Percentiles rank a stretch among this genome's conserved stretches.
Conservation (phyloP, 2,888 invertebrate species). For the Seira ritae region DNA sequence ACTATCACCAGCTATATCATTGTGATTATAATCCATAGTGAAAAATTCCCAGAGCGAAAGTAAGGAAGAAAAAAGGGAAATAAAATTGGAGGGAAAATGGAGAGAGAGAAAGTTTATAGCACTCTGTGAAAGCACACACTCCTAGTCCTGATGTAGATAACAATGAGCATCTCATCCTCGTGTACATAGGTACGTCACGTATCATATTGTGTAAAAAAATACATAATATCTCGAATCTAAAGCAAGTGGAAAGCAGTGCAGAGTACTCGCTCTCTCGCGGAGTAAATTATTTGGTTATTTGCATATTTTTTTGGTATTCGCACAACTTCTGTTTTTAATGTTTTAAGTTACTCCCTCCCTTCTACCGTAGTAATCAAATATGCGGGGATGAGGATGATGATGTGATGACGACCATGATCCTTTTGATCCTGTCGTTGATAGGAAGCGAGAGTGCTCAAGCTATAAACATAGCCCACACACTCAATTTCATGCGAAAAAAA, state of each 20-base stretch:
- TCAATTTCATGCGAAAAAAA: conserved; percentile 10
- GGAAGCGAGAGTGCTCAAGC: background rate
- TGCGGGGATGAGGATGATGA: background rate
- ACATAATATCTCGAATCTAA: background rate
- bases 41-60: background rate
- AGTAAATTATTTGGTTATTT: background rate
- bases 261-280: background rate
- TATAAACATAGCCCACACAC: background rate
- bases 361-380: background rate
- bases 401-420: background rate
- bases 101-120: background rate
- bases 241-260: background rate
- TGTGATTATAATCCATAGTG: background rate
- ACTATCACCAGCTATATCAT: background rate
- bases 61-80: background rate
- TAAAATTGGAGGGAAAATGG: background rate
- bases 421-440: conserved; percentile 1
- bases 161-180: background rate
- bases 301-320: background rate
- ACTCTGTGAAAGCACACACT: conserved; percentile 3
- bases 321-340: background rate
- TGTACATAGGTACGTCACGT: too few species aligned
- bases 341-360: background rate
- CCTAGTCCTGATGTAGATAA: conserved; percentile 16
- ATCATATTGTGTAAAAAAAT: background rate